Base-by-base conservation (phyloP, 1,140 invertebrate genomes). In the Laupala kohalensis region DNA sequence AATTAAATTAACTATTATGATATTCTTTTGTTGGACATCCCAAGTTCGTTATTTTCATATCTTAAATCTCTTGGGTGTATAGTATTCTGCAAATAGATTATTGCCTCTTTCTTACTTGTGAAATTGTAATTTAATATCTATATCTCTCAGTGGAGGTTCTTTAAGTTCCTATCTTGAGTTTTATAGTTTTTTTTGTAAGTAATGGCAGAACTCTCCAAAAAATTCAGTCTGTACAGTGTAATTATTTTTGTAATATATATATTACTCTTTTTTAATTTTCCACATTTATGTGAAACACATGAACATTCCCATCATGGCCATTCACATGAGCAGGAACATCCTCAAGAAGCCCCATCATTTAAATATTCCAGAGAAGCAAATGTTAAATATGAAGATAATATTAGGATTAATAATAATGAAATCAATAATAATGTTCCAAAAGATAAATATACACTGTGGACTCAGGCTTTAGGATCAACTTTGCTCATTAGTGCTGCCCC, bases 401-500 rank as follows among this genome's bases (percentile, higher is more conserved):
- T 6, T 70, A 64, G 75, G 26, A n/a, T 25, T n/a, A 25, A 6
- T 15, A 71, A 29, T 19, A 69, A 37, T 73, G 71, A 67, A 69
- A 76, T 67, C 37, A 6, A 30, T 75, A 72, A 3, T 26, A 69
- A 74, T 29, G 62, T 67, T 12, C 26, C 69, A 69, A 62, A 73
- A 63, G 64, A 72, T 29, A 69, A 29, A 12, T 53, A 66, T 19
- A 71, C 65, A 66, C 25, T 95, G 53, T 93, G 94, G 86, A 73
- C 91, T n/a, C 86, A 92, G 80, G 93, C 94, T 4, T 86, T 96
- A 77, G 87, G 87, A 12, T 94, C 96, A 1, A 99, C 97, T 0
- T 77, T 97, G 12, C 83, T 97, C 62, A 98, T 99, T 76, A 98
- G 95, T 80, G 86, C 92, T 67, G 94, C 94, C 15, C 97, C 97